Base-by-base conservation (phyloP, 2,797 vertebrate genomes). In the Cossypha niveicapilla region DNA sequence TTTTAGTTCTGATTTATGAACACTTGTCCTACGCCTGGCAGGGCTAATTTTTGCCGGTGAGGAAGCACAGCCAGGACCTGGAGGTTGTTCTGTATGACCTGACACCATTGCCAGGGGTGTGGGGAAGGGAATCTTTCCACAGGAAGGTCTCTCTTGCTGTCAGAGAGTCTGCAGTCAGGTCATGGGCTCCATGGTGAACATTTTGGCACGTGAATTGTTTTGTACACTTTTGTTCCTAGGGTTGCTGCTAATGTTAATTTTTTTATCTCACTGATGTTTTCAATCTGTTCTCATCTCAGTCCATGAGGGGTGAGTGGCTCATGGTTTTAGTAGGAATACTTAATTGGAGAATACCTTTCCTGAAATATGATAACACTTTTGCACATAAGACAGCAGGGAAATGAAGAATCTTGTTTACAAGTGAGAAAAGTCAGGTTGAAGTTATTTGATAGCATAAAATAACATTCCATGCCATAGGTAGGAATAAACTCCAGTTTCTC, bases 161-260 rank as follows among this genome's bases (percentile, higher is more conserved):
- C 0, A 1, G 30, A 41, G 30, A 47, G 41, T 25, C 14, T 65
- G 21, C 35, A 65, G 35, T 6, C 0, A 0, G 7, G 7, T 41
- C 25, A 22, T 2, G 21, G 13, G 17, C 13, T 41, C 25, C 30
- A 5, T 10, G n/a, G 42, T 42, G 51, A 83, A 5, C 7, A 10
- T 18, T 50, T 35, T 27, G 35, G n/a, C 21, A 12, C 1, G 2
- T 2, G 7, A 42, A 50, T 18, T 0, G 23, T 37, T 62, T 32
- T 28, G 9, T 23, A 81, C n/a, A 11, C 5, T 11, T 22, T 57
- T 50, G 44, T 50, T 50, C 5, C 23, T 27, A 9, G 7, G 13
- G 15, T 5, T 66, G 44, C 27, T 74, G 11, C 8, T 57, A 6
- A 3, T n/a, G 22, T 2, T 22, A 0, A 0, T 42, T 50, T 65